phyloP scores from a whole-genome alignment of 2,797 vertebrate genomes.

The Lithobates pipiens region DNA sequence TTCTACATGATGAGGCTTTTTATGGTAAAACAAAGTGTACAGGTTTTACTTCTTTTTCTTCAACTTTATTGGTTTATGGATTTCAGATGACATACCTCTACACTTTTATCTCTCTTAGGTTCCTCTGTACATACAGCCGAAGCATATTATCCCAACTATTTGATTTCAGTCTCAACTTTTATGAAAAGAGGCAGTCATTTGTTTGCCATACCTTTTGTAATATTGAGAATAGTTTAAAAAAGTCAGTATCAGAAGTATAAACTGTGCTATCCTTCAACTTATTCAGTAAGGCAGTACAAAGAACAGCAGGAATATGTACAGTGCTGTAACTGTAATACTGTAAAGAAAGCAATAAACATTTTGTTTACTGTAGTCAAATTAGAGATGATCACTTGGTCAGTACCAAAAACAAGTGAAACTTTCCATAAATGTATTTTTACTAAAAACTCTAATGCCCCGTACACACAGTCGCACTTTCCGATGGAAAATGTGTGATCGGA shows the following conservation, averaged over 20 bases:
- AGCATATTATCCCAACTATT: background rate
- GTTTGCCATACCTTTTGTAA: background rate
- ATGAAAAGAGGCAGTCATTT: slow-evolving; percentile 3
- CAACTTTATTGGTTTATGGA: background rate
- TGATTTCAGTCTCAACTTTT: background rate
- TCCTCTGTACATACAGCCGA: background rate
- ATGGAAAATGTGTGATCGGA: no score
- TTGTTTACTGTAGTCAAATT: no score
- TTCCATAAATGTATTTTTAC: no score
- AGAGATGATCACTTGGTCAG: no score
- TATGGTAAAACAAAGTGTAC: no score
- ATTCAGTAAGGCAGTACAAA: background rate
- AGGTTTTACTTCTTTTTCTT: background rate
- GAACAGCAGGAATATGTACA: background rate
- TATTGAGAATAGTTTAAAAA: background rate
- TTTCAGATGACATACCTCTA: background rate
- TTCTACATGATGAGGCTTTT: no score
- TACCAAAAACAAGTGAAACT: no score
- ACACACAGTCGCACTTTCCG: no score
- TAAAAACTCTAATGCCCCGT: no score
- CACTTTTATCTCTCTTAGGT: background rate
- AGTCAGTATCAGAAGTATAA: background rate
- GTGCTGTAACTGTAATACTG: no score
- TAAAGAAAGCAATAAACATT: no score
- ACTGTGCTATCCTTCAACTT: background rate